Conservation (phyloP, 1,140 invertebrate genomes). For the Drosophila subpulchrella region DNA sequence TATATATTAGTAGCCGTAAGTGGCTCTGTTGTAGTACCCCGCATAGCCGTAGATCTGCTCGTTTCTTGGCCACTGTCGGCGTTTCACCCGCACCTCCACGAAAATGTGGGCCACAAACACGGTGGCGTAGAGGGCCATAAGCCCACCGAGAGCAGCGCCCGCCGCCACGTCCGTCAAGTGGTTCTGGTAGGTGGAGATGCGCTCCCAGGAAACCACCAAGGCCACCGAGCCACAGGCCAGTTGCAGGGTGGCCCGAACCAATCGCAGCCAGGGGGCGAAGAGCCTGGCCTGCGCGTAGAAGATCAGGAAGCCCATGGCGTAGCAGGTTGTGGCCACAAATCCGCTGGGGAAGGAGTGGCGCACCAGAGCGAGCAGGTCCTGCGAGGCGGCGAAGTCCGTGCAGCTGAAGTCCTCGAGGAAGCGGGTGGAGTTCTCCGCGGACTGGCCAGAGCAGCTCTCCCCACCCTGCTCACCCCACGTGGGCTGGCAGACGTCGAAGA, state of each 20-base stretch:
- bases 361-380: conserved; percentile 54
- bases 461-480: conserved; percentile 44
- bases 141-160: conserved; percentile 47
- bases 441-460: conserved; percentile 17
- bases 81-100: conserved; percentile 59
- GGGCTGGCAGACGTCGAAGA: conserved; percentile 75
- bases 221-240: conserved; percentile 45
- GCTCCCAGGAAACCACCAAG: conserved; percentile 57
- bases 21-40: conserved; percentile 68
- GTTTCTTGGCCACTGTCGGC: conserved; percentile 68
- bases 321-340: conserved; percentile 55
- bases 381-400: conserved; percentile 65
- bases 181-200: conserved; percentile 66
- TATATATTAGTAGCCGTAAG: conserved; percentile 53
- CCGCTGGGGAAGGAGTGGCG: conserved; percentile 78
- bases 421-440: conserved; percentile 11
- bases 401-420: conserved; percentile 61
- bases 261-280: conserved; percentile 52
- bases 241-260: conserved; percentile 59
- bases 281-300: conserved; percentile 70
- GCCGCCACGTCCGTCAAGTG: conserved; percentile 64
- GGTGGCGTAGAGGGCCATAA: conserved; percentile 48
- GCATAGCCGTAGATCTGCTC: conserved; percentile 77
- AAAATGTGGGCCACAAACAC: conserved; percentile 62
- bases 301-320: conserved; percentile 73